Evolutionary conservation across 92 coral and sea anemone species (phyloP), one percentile per base, ranked within the genome.

Genomic region (Muricea muricata): DNA sequence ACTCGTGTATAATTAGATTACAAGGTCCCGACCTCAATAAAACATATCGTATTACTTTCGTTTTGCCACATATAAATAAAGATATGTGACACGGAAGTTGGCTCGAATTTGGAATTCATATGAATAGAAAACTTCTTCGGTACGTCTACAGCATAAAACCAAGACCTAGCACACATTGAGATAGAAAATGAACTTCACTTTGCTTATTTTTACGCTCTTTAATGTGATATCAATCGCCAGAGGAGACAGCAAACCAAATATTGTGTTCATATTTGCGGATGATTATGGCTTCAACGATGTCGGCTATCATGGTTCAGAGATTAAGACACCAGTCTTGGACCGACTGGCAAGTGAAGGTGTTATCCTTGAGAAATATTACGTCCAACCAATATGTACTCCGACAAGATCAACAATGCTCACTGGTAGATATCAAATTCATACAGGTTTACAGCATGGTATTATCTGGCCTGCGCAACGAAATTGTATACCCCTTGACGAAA

Each of bases 371-470:
- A 88, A 84, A 60, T 88, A 88, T 45, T 88, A 88, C 31, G 91
- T 88, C 20, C 91, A 91, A 63, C 92, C 94, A 0, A 81, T 91
- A 12, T 91, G 94, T 28, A 50, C 94, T 6, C 94, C 94, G 0
- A 91, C 94, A 32, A 81, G 94, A 55, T 67, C 78, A 39, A 86
- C 94, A 24, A 21, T 91, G 78, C 69, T 91, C 32, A 88, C 88
- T 13, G 94, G 94, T 17, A 89, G 87, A 91, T 91, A 91, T 56
- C 92, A 90, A 42, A 91, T 91, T 4, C 94, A 89, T 65, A 76
- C 79, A 15, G 94, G 94, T 4, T 24, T 88, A 41, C 87, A 87
- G 65, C 83, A 73, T 28, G 87, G 88, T 46, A 58, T 73, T 23
- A 82, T 88, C 30, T 65, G 65, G 65, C 89, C 91, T 20, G 69